Base-by-base conservation (phyloP, 2,797 vertebrate genomes). In the Petrocephalus sullivani region DNA sequence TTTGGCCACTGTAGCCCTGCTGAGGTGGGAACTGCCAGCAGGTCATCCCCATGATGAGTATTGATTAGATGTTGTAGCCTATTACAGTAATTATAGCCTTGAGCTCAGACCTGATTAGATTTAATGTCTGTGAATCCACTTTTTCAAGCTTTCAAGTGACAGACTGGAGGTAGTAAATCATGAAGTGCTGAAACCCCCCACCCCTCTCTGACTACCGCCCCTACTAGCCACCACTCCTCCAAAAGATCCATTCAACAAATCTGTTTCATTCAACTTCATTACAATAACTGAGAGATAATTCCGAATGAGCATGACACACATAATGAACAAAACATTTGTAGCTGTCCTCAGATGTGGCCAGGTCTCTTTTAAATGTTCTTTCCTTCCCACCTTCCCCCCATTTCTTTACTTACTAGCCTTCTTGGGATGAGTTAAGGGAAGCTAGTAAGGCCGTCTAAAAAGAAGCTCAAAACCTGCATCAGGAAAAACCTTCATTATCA, bases 1-100 rank as follows among this genome's bases (percentile, higher is more conserved):
- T 5, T n/a, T 51, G 49, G 49, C 51, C 88, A 75, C 49, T 19
- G 46, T n/a, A 46, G 51, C 53, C 71, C 14, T 37, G 33, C 56
- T 64, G 75, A 28, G 75, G 9, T 60, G 67, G 67, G 67, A 87
- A 82, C 88, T 58, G 57, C 85, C 56, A 3, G 23, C 54, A 78
- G 88, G 51, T 57, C 60, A 58, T 81, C 85, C 81, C 53, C n/a
- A 37, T 82, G 21, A 57, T 78, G 87, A 37, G 56, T 88, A 90
- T 90, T 85, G 89, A 90, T 89, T 87, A 82, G 81, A 89, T 85
- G 88, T 89, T 89, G 89, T 78, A 89, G 75, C 87, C 82, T 86
- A 86, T 90, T 89, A 90, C 88, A 89, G 89, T 90, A 89, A 89
- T 89, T 89, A 89, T 56, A 86, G 86, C 83, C 86, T 51, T 61